Base-by-base conservation (phyloP, 1,140 invertebrate species). In the Dolichoris vasculosae region DNA sequence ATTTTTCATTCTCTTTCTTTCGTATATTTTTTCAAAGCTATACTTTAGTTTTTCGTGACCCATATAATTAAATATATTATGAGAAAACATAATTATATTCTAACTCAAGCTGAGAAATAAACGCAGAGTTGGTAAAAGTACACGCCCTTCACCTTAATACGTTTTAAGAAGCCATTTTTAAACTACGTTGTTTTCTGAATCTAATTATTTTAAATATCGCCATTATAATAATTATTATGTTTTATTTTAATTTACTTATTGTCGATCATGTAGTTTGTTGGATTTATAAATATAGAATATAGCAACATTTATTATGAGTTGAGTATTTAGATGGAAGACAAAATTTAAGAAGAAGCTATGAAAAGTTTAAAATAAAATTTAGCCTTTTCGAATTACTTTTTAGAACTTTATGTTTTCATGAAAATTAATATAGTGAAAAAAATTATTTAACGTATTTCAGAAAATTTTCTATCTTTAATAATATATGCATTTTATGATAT, bases 91-190 rank as follows among this genome's bases (percentile, higher is more conserved):
- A 83, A 76, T 83, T 83, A 76, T 64, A 83, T 77, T 63, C 82
- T 35, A n/a, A 35, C 32, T 51, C 35, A 26, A 32, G 7, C 32
- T 40, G 76, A 8, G 75, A 23, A 9, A 4, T 26, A 59, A 13
- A 67, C 46, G 46, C 40, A n/a, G n/a, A 4, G 48, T 23, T 32
- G 40, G 69, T 73, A 38, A 17, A 67, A 63, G 32, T 23, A 3
- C 32, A 43, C 15, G 71, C 82, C 82, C 73, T 83, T 83, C 71
- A 55, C 82, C 82, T 83, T 83, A 83, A 83, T 83, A 43, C 82
- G 76, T 83, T 55, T 48, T 38, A 26, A 83, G 82, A 83, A 77
- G 71, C 82, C 73, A 40, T 71, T 83, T 35, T 73, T 77, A 63
- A 83, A 83, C 82, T 77, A 38, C 73, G 71, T 63, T n/a, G 13